Evolutionary conservation across 2,113 vertebrate species (phyloP).

Genomic region (Coracopsis vasa): DNA sequence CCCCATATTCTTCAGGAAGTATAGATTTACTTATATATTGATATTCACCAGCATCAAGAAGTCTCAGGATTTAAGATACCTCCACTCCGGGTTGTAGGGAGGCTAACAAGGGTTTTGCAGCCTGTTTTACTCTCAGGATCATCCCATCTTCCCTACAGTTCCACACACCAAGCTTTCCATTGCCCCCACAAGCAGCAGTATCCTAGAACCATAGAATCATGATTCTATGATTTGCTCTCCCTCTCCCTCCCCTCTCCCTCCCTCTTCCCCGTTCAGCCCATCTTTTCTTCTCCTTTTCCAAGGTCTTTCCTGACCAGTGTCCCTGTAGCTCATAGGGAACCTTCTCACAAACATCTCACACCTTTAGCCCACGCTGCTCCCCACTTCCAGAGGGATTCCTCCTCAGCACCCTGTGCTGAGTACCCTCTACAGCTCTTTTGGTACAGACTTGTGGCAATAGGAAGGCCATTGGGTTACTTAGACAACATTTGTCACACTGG

Average conservation of each 20-base stretch:
- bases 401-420: background rate
- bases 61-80: background rate
- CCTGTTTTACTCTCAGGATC: background rate
- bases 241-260: background rate
- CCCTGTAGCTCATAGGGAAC: background rate
- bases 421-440: background rate
- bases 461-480: background rate
- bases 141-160: background rate
- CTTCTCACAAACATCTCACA: background rate
- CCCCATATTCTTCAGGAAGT: background rate
- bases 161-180: background rate
- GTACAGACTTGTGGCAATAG: background rate
- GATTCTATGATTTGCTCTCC: background rate
- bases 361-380: background rate
- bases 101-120: background rate
- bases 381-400: background rate
- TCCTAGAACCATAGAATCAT: background rate
- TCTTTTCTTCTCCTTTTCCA: background rate
- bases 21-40: background rate
- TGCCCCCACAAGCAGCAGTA: background rate
- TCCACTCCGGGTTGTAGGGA: background rate
- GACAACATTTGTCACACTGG: background rate
- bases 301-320: background rate
- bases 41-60: background rate
- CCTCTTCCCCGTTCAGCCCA: background rate